These are phyloP conservation scores for Penaeus vannamei DNA, from an alignment of 1,140 invertebrate genomes.

Conservation along the genomic window DNA sequence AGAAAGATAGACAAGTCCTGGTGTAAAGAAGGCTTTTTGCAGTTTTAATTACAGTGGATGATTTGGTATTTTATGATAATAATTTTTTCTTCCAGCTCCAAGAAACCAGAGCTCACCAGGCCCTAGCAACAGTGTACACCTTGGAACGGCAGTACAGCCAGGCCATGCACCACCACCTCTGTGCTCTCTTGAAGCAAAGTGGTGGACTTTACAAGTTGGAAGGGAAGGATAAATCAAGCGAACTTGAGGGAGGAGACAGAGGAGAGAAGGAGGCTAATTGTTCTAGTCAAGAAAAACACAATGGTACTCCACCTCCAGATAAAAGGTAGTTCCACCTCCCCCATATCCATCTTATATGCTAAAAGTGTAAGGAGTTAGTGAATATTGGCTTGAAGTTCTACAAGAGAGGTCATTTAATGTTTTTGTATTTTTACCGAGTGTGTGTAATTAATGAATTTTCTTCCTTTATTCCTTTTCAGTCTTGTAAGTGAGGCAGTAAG, in stretches of 20 bases:
- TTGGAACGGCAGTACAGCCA: conserved; percentile 58
- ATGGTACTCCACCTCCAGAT: conserved; percentile 6
- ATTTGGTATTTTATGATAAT: background rate
- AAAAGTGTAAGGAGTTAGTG: no score
- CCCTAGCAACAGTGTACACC: conserved; percentile 56
- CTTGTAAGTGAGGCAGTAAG: conserved; percentile 60
- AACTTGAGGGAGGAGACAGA: background rate
- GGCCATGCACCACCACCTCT: conserved; percentile 64
- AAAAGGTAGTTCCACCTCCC: background rate
- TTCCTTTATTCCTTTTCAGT: conserved; percentile 20
- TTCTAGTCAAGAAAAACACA: conserved; percentile 7
- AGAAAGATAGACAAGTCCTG: no score
- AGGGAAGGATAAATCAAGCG: background rate
- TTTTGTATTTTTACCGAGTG: no score
- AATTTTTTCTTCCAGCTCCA: conserved; percentile 33
- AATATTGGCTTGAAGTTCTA: no score
- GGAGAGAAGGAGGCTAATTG: conserved; percentile 32
- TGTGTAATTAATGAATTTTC: background rate
- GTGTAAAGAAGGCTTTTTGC: no score
- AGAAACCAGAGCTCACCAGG: conserved; percentile 61
- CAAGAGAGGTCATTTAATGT: no score
- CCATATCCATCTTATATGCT: no score
- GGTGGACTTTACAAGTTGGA: background rate
- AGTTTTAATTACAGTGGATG: no score
- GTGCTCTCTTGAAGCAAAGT: conserved; percentile 56